Conservation (phyloP, 2,888 invertebrate genomes). For the Cancer borealis region DNA sequence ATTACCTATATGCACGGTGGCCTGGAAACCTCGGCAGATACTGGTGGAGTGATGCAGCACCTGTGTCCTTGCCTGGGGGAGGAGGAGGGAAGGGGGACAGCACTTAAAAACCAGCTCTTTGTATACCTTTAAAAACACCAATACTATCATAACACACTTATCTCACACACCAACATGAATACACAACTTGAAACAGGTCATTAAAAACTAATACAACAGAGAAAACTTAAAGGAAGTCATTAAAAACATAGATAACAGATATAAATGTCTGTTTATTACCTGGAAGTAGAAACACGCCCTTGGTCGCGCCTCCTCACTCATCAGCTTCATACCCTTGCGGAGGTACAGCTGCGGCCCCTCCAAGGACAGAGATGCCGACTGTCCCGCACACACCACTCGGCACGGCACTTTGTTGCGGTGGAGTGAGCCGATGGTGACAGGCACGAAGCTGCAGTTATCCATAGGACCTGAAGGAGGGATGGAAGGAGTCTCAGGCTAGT, state of each 20-base stretch:
- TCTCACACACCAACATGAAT: too few relatives aligned
- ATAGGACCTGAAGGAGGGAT: slow-evolving; percentile 84
- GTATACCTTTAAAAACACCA: too few relatives aligned
- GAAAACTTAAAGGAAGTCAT: not conserved
- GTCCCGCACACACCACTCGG: slow-evolving; percentile 93
- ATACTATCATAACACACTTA: too few relatives aligned
- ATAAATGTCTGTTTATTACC: slow-evolving; percentile 79
- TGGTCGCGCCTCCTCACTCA: slow-evolving; percentile 82
- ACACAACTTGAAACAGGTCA: not conserved
- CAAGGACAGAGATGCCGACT: slow-evolving; percentile 91
- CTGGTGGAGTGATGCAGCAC: slow-evolving; percentile 88
- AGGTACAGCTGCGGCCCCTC: slow-evolving; percentile 83
- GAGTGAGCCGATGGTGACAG: slow-evolving; percentile 89
- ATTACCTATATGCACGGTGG: slow-evolving; percentile 96
- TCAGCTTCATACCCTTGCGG: slow-evolving; percentile 91
- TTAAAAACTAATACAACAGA: not conserved
- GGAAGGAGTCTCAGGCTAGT: not conserved
- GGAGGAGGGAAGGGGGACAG: not conserved
- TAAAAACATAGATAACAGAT: not conserved
- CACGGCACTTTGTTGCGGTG: slow-evolving; percentile 96
- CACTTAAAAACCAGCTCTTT: too few relatives aligned
- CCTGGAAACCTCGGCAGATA: slow-evolving; percentile 82
- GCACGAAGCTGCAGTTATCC: slow-evolving; percentile 88
- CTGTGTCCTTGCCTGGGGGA: slow-evolving; percentile 77
- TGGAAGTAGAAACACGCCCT: slow-evolving; percentile 83